These are phyloP conservation scores for Chrysolophus pictus DNA, from an alignment of 2,797 vertebrate species.

Conservation along the genomic window DNA sequence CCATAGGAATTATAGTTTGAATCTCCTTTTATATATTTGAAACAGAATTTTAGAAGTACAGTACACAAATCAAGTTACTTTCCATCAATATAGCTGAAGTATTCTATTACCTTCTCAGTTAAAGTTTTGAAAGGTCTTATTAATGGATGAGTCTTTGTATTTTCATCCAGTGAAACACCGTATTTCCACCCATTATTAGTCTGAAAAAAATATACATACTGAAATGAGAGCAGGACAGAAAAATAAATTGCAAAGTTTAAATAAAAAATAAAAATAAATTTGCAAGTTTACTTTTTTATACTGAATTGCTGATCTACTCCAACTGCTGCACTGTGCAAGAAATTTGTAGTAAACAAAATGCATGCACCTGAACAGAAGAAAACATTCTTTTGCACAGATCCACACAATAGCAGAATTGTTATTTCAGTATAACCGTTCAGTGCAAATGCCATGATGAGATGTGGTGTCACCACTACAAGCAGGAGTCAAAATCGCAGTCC, in stretches of 20 bases:
- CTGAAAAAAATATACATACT: constrained; percentile 73
- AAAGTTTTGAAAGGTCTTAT: constrained; percentile 94
- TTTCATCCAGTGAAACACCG: constrained; percentile 91
- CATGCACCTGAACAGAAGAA: neutral
- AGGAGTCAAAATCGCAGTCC: too few species aligned
- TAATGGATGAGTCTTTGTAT: constrained; percentile 92
- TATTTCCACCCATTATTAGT: constrained; percentile 95
- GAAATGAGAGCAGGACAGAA: neutral
- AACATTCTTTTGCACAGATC: neutral
- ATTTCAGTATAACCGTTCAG: neutral
- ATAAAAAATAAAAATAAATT: too few species aligned
- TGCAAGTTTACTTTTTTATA: neutral
- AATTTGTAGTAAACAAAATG: neutral
- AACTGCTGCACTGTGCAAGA: neutral
- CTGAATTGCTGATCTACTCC: neutral
- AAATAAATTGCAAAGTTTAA: too few species aligned
- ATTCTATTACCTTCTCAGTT: constrained; percentile 90
- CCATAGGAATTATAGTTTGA: neutral
- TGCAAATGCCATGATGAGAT: neutral
- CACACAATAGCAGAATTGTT: neutral
- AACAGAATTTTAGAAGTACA: neutral
- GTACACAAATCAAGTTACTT: neutral
- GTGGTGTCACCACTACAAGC: neutral
- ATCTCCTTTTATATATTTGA: neutral
- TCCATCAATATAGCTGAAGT: neutral